Evolutionary conservation across 2,797 vertebrate species (phyloP).

Genomic region (Balearica regulorum): DNA sequence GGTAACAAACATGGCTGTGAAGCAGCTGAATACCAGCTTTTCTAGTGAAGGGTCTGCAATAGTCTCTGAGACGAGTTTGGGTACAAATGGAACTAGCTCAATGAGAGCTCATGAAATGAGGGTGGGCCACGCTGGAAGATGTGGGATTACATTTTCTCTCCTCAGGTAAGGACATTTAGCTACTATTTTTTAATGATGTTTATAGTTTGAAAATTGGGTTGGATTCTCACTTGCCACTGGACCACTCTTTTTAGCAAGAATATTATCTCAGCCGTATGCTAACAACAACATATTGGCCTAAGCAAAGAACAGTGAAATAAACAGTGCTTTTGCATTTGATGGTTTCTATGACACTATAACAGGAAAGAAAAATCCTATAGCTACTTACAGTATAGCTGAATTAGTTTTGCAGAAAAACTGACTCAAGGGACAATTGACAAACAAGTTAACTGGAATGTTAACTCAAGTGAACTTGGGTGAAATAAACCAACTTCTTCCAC

Average conservation of each 20-base stretch:
- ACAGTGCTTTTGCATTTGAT: background rate
- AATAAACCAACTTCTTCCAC: background rate
- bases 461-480: background rate
- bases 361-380: background rate
- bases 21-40: background rate
- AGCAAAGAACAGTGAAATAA: background rate
- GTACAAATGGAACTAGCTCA: background rate
- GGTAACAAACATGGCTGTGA: fast-evolving
- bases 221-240: background rate
- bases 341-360: background rate
- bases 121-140: background rate
- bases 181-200: background rate
- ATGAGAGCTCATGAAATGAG: background rate
- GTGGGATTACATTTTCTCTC: background rate
- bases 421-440: background rate
- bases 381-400: background rate
- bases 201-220: background rate
- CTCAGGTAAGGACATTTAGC: background rate
- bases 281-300: background rate
- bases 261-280: background rate
- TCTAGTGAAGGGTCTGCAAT: background rate
- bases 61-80: background rate
- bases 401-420: background rate
- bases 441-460: background rate
- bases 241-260: background rate